Conservation (phyloP, 64 coral and sea anemone genomes). For the Hydrozoanthus tunicans region DNA sequence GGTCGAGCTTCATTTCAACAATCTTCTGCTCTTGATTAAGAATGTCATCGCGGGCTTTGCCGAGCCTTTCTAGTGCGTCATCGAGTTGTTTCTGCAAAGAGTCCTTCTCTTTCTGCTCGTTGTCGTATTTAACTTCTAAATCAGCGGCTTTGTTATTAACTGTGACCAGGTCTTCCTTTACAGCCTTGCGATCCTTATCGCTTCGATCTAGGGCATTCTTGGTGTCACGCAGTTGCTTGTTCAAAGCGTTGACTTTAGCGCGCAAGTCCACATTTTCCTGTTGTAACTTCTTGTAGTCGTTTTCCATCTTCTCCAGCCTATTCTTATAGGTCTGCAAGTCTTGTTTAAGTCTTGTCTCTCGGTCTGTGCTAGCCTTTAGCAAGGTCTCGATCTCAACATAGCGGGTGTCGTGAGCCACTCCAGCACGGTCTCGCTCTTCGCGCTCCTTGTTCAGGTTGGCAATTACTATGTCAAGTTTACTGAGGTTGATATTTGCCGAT, state of each 20-base stretch:
- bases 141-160: slow-evolving; percentile 81
- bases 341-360: slow-evolving; percentile 82
- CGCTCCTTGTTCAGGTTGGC: slow-evolving; percentile 84
- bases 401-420: slow-evolving; percentile 81
- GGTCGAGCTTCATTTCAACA: slow-evolving; percentile 81
- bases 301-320: slow-evolving; percentile 87
- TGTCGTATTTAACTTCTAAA: slow-evolving; percentile 75
- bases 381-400: slow-evolving; percentile 93
- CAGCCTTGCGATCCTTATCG: slow-evolving; percentile 80
- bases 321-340: slow-evolving; percentile 84
- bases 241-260: slow-evolving; percentile 81
- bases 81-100: slow-evolving; percentile 91
- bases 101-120: slow-evolving; percentile 82
- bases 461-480: slow-evolving; percentile 89
- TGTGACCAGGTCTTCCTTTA: slow-evolving; percentile 69
- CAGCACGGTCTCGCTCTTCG: slow-evolving; percentile 79
- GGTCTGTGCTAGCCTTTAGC: slow-evolving; percentile 80
- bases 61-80: slow-evolving; percentile 78
- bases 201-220: slow-evolving; percentile 68
- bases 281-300: slow-evolving; percentile 81
- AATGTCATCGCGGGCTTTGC: slow-evolving; percentile 77
- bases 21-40: slow-evolving; percentile 85
- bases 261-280: slow-evolving; percentile 94
- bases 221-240: slow-evolving; percentile 81
- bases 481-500: slow-evolving; percentile 77